These are phyloP conservation scores for Stigmatopora argus DNA, from an alignment of 2,113 vertebrate species.

Conservation along the genomic window DNA sequence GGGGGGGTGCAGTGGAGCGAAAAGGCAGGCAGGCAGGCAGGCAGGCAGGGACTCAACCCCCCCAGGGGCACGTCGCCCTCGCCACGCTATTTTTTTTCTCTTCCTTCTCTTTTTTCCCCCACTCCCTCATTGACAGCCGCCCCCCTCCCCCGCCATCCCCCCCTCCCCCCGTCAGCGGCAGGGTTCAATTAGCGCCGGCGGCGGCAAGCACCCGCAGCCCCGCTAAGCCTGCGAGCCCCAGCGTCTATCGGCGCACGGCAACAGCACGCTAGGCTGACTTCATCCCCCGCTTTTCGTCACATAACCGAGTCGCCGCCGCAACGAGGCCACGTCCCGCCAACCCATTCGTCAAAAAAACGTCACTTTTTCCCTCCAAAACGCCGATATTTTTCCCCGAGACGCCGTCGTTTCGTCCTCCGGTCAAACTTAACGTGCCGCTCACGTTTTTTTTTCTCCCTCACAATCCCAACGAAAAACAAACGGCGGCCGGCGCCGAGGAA, in stretches of 20 bases:
- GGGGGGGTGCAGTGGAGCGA: constrained; percentile 49
- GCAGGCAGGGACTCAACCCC: constrained; percentile 68
- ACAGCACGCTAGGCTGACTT: constrained; percentile 61
- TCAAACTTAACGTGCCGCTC: constrained; percentile 51
- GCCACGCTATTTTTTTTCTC: constrained; percentile 54
- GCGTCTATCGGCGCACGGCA: constrained; percentile 60
- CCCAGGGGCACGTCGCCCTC: constrained; percentile 70
- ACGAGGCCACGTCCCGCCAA: constrained; percentile 12
- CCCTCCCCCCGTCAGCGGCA: constrained; percentile 61
- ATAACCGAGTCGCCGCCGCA: constrained; percentile 30
- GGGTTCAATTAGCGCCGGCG: constrained; percentile 75
- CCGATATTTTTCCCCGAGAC: constrained; percentile 1
- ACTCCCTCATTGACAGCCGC: constrained; percentile 52
- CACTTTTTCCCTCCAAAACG: constrained; percentile 2
- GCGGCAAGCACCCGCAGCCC: constrained; percentile 64
- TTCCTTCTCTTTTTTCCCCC: constrained; percentile 25
- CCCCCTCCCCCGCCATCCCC: constrained; percentile 15
- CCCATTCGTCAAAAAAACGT: constrained; percentile 19
- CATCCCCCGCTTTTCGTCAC: constrained; percentile 47
- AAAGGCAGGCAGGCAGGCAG: constrained; percentile 57
- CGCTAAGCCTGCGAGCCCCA: constrained; percentile 56
- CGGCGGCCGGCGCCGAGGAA: constrained; percentile 52
- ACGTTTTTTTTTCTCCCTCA: constrained; percentile 47
- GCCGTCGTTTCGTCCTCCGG: neutral
- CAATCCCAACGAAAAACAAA: constrained; percentile 36